Base-by-base conservation (phyloP, 2,888 invertebrate species). In the Drepana falcataria region DNA sequence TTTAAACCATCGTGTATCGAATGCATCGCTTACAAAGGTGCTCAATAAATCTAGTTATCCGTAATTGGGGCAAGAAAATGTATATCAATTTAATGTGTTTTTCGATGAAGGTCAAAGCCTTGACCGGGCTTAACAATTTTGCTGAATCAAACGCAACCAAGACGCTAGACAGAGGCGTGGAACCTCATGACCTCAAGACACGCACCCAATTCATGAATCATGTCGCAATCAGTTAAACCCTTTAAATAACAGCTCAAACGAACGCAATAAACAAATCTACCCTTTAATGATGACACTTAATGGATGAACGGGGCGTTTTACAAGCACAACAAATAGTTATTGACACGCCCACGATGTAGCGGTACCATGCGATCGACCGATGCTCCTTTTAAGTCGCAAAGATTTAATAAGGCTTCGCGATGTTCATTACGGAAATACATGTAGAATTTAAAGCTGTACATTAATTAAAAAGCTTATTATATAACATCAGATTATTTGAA, bases 71-170 rank as follows among this genome's bases (percentile, higher is more conserved):
- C 59, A 59, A 57, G 52, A 54, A 59, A 53, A 67, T 63, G 61
- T 64, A 65, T 58, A 53, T 61, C 54, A 55, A 59, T 64, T 63
- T 64, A 66, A 71, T 71, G 60, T 61, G 62, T 59, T 55, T 54
- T 34, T 53, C 63, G 61, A 67, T 74, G 68, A 69, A 61, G 54
- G 40, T 51, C 33, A 47, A 47, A 59, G 52, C 66, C 66, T 61
- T 73, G 71, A 62, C 71, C 69, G 56, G 44, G 49, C 37, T 4
- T 21, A 2, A 57, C 61, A 57, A 61, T 60, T 59, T 59, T 63
- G 53, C 56, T 54, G 49, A 53, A 57, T 48, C 54, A 54, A 49
- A 54, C 34, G 53, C 35, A 51, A 55, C 52, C 53, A 41, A 56
- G 53, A 49, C 53, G 55, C 52, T 41, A 61, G 59, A 49, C 47